Evolutionary conservation across 1,140 invertebrate genomes (phyloP), one percentile per base, ranked within the genome.

Genomic region (Tetranychus cinnabarinus): DNA sequence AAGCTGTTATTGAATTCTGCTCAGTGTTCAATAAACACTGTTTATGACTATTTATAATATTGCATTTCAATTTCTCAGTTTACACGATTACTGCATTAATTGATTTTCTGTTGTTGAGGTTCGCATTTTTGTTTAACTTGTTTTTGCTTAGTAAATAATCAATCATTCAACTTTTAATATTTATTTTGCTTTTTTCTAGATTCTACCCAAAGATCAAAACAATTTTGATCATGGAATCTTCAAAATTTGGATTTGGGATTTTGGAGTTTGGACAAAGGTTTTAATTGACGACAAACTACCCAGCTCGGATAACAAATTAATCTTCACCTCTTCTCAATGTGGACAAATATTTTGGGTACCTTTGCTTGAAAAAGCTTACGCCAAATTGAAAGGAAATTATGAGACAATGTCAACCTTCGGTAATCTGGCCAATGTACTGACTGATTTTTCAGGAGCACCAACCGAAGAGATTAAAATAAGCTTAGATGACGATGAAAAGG

Each of bases 291-390:
- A 63, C 35, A 62, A 62, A 52, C n/a, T 63, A 42, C 62, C 62
- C 8, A 31, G 31, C 2, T 47, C 12, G 42, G 59, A 47, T 37
- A 35, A 56, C 15, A 13, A 56, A 55, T 37, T 56, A 31, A 47
- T 63, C 10, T 63, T 63, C 35, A 56, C 61, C 13, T 5, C 42
- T 31, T 56, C 61, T 23, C 15, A 46, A 10, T 52, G 48, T 33
- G 45, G 59, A n/a, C 10, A 23, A 13, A 31, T 57, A 1, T 97
- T 96, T 72, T 98, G 93, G 93, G 91, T 88, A 71, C 91, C 93
- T 0, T 74, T 98, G 34, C 71, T 97, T 45, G 93, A 98, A 71
- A 98, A 98, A 76, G 93, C 92, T 1, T 97, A 97, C 75, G 91
- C 92, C 36, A 97, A 97, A 65, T 67, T 80, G 35, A 86, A 91